Evolutionary conservation across 2,113 vertebrate species (phyloP), one percentile per base, ranked within the genome.

Genomic region (Myrmecophaga tridactyla): DNA sequence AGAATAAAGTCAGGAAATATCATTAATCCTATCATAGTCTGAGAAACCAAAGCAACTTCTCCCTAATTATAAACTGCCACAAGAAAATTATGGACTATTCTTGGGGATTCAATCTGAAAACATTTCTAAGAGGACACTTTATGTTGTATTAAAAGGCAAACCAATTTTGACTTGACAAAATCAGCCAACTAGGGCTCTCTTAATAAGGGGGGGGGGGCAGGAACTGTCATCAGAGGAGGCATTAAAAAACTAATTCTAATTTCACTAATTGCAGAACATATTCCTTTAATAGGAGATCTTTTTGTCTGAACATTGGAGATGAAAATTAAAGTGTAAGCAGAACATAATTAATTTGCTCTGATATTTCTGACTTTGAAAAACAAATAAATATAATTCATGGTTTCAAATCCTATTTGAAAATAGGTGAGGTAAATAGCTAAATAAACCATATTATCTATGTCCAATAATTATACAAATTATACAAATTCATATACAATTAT

Each of bases 1-100:
- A 89, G 43, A 92, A 83, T 78, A 83, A 86, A 95, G 90, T 46
- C 46, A 94, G 72, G 7, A 82, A 95, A 80, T 82, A 63, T 17
- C 23, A 76, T 75, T 86, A 83, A 75, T 89, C 53, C 34, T 78
- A 36, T 56, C 34, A 48, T 27, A 76, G n/a, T 29, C 51, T 76
- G 53, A 89, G 53, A 87, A 94, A 85, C 78, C 20, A 85, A 89
- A 62, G 4, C 58, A 87, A 46, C 39, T 67, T 69, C 29, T 77
- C 29, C 31, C 67, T 4, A 4, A 62, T 77, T 65, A 27, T 20
- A 89, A 70, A 48, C 60, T 3, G 9, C 27, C 72, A 27, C 5
- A 39, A 72, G 70, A 94, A 87, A 90, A 88, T 39, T 58, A 67
- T 48, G 51, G 39, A 2, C 11, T 39, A 94, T 9, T 48, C 73